Conservation (phyloP, 2,797 vertebrate genomes). For the Schizopygopsis malacanthus region DNA sequence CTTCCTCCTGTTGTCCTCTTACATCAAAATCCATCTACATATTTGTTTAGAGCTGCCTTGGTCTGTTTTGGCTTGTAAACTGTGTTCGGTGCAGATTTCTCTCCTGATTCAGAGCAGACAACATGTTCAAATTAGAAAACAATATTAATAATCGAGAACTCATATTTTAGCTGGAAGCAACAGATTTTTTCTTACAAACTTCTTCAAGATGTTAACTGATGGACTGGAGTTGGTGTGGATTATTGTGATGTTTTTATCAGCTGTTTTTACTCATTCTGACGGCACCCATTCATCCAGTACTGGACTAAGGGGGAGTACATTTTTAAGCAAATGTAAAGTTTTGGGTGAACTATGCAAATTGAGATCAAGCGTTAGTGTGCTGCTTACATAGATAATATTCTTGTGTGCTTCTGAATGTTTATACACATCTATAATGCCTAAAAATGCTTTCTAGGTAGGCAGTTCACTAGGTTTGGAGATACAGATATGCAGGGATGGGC, state of each 20-base stretch:
- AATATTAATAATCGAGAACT: background rate
- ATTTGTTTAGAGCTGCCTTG: no score
- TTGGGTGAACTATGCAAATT: background rate
- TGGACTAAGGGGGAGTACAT: background rate
- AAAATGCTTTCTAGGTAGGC: background rate
- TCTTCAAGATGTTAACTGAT: background rate
- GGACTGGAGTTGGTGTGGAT: background rate
- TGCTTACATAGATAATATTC: background rate
- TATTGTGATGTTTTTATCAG: background rate
- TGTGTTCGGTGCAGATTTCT: no score
- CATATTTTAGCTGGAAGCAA: background rate
- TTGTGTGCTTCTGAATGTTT: background rate
- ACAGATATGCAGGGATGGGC: no score
- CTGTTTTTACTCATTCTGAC: background rate
- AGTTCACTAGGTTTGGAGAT: background rate
- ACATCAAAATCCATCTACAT: no score
- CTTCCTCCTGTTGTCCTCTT: background rate
- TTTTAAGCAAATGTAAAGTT: background rate
- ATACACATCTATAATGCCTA: background rate
- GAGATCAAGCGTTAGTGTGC: background rate
- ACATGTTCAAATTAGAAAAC: background rate
- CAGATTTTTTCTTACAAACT: background rate
- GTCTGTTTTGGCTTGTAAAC: no score
- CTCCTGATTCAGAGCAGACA: background rate
- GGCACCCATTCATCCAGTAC: background rate